Base-by-base conservation (phyloP, 2,888 invertebrate species). In the Pyrocoelia pectoralis region DNA sequence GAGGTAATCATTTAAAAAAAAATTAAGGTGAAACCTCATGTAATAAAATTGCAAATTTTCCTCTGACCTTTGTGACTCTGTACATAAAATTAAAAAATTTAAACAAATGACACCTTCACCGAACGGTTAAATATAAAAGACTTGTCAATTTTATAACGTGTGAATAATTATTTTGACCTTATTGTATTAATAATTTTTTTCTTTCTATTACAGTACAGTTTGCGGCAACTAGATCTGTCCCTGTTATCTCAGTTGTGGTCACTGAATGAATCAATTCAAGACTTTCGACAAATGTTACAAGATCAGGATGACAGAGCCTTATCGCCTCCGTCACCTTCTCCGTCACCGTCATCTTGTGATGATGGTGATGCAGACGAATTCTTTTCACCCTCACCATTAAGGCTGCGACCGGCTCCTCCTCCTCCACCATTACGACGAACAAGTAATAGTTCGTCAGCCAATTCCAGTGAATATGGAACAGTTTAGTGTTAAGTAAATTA, bases 211-310 rank as follows among this genome's bases (percentile, higher is more conserved):
- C 87, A 96, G 96, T 93, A 92, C 74, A 92, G 93, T 72, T 86
- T 96, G 19, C 88, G 96, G 55, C 95, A 95, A 81, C 80, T 96
- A 80, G 96, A 96, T 83, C 86, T 96, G 72, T 93, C 94, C 0
- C 84, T 97, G 56, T 86, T 96, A 43, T 94, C 94, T 2, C 96
- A 97, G 81, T 85, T 97, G 68, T 95, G 95, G 94, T 90, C 94
- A 1, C 85, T 97, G 54, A 95, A 95, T 82, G 95, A 96, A 80
- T 91, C 94, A 41, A 95, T 96, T 80, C 94, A 95, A 74, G 93
- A 95, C 70, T 95, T 94, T 84, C 88, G 92, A 48, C 87, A 88
- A 71, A 85, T 90, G 68, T 80, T 90, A 63, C 86, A 87, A 72
- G 86, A 86, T 67, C 78, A 81, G 68, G 81, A 82, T 49, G 81